Evolutionary conservation across 2,797 vertebrate genomes (phyloP), one percentile per base, ranked within the genome.

Genomic region (Odontamblyopus lacepedii): DNA sequence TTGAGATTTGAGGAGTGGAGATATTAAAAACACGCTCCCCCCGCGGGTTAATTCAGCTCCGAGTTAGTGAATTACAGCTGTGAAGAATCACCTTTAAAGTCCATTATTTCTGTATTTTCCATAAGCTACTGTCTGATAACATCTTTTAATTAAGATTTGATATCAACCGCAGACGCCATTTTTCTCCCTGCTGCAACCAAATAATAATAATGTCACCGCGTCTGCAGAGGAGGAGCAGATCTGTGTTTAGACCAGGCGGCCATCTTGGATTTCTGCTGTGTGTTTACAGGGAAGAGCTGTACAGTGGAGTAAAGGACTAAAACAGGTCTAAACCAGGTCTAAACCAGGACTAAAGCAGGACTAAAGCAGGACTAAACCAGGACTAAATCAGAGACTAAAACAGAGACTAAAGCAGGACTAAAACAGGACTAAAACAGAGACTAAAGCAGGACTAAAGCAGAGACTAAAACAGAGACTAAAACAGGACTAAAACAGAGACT

Each of bases 71-170:
- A 91, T 92, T 88, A 83, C 89, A 29, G 72, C 82, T 87, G 77
- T 80, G 86, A 85, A 63, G 88, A 92, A 89, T 75, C 85, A 83
- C 80, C 84, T 89, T 91, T 91, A 90, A 90, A 90, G 87, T 92
- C 77, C 78, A 86, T 89, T 92, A 87, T 87, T 90, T 91, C 78
- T 59, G 78, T 86, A 87, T 91, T 91, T 92, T 92, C 81, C 85
- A 85, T 83, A 91, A 86, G 85, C 85, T 69, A 75, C 50, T 26
- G 81, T 83, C 85, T 81, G 91, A 93, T 93, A 88, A 71, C 80
- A 93, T 93, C 91, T 93, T 92, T 92, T 93, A 93, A 93, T 93
- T 93, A 92, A 91, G 89, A 93, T 91, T 93, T 88, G 82, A 91
- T 84, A 85, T 90, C 86, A 81, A 82, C 71, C 72, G 82, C 60